These are phyloP conservation scores for Lepidocyrtinus sp. DNA, from an alignment of 2,888 invertebrate species.

Conservation along the genomic window DNA sequence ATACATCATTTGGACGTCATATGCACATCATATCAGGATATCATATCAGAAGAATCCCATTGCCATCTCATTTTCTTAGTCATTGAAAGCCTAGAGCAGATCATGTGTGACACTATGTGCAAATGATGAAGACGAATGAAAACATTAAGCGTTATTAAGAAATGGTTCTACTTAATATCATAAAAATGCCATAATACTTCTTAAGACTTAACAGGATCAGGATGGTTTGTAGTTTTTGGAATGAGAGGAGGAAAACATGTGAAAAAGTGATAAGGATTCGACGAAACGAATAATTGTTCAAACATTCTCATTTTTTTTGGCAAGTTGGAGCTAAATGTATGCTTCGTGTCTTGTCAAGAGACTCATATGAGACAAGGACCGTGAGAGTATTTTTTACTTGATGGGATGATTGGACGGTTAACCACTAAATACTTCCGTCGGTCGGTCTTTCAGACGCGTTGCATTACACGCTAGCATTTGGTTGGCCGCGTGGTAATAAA, in stretches of 20 bases:
- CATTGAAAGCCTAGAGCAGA: background rate
- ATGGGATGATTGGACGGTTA: constrained; percentile 27
- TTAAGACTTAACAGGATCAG: too few species aligned
- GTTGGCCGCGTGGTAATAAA: too few species aligned
- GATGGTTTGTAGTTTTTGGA: too few species aligned
- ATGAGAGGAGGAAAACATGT: constrained; percentile 1
- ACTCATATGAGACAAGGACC: background rate
- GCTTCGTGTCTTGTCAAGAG: background rate
- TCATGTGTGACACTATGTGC: background rate
- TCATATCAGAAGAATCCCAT: too few species aligned
- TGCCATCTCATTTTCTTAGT: background rate
- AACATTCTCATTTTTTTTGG: background rate
- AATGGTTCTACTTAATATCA: too few species aligned
- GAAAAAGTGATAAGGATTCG: background rate
- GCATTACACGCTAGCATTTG: too few species aligned
- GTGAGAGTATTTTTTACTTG: constrained; percentile 20
- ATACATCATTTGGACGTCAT: too few species aligned
- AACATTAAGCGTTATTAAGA: too few species aligned
- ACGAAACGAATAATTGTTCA: constrained; percentile 3
- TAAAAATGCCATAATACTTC: too few species aligned
- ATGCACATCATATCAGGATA: too few species aligned
- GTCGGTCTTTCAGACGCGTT: background rate
- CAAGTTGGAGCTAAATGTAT: background rate
- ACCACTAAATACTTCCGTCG: constrained; percentile 55
- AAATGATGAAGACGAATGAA: too few species aligned